These are phyloP conservation scores for Atethmia centrago DNA, from an alignment of 2,888 invertebrate genomes.

Conservation along the genomic window DNA sequence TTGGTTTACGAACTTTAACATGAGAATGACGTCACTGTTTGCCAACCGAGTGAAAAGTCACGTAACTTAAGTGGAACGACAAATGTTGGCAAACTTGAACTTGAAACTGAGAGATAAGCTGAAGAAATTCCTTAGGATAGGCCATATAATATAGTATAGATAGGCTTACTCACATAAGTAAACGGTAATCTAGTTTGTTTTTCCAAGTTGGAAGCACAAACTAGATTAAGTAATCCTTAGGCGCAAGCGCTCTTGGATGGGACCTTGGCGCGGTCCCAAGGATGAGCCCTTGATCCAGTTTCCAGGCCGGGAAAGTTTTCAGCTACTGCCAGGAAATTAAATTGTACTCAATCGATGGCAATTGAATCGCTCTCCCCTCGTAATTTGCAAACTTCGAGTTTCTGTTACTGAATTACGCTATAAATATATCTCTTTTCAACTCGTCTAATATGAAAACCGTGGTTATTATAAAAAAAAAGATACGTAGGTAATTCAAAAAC, in stretches of 20 bases:
- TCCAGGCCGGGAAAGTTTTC: background rate
- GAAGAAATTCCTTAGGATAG: background rate
- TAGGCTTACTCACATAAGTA: background rate
- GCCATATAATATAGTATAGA: too few species aligned
- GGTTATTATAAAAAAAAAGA: background rate
- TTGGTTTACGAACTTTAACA: conserved; percentile 41
- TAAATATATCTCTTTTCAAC: background rate
- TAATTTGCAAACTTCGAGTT: background rate
- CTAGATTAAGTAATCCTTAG: conserved; percentile 6
- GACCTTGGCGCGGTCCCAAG: too few species aligned
- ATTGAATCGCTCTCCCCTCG: background rate
- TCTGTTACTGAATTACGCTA: background rate
- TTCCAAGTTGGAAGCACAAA: background rate
- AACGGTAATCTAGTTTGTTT: background rate
- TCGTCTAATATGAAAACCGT: background rate
- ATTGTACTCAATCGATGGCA: conserved; percentile 22
- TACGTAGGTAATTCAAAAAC: background rate
- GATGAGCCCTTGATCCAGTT: conserved; percentile 13
- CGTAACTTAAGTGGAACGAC: conserved; percentile 39
- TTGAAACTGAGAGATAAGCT: conserved; percentile 31
- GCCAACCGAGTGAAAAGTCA: conserved; percentile 28
- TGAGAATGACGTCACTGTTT: conserved; percentile 50
- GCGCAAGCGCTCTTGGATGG: background rate
- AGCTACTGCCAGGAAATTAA: conserved; percentile 22
- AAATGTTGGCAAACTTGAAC: conserved; percentile 50